These are phyloP conservation scores for Dendrocincla fuliginosa DNA, from an alignment of 2,797 vertebrate genomes.

Conservation along the genomic window DNA sequence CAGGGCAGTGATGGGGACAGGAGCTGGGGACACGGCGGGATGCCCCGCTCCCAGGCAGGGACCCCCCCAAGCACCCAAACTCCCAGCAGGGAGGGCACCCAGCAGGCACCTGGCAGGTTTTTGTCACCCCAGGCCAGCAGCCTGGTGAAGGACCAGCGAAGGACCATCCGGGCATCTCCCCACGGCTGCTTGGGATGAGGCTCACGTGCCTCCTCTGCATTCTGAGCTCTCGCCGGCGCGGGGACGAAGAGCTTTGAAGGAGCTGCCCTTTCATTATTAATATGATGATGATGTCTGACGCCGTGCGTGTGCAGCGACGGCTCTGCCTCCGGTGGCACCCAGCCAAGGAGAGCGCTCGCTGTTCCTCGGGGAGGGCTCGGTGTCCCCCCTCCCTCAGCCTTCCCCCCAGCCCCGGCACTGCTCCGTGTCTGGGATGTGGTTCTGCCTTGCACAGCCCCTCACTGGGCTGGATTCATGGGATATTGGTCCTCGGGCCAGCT, in stretches of 20 bases:
- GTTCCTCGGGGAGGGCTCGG: not conserved
- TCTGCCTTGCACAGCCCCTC: not conserved
- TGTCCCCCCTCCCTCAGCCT: not conserved
- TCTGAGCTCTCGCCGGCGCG: constrained; percentile 18
- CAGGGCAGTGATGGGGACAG: not conserved
- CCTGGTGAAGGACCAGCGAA: not conserved
- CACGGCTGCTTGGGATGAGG: constrained; percentile 49
- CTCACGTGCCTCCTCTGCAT: constrained; percentile 63
- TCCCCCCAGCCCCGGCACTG: not conserved
- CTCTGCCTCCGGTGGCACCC: constrained; percentile 9
- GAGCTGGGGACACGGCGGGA: rapidly evolving
- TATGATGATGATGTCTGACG: constrained; percentile 67
- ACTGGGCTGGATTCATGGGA: not conserved
- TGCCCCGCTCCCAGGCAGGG: rapidly evolving
- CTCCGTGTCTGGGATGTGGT: rapidly evolving
- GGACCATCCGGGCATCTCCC: not conserved
- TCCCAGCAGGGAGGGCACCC: not conserved
- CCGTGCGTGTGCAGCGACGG: not conserved
- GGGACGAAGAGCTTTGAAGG: constrained; percentile 63
- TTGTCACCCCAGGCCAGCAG: rapidly evolving
- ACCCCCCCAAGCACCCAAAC: not conserved
- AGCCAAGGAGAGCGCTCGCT: not conserved
- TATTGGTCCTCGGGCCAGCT: rapidly evolving
- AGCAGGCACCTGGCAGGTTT: rapidly evolving
- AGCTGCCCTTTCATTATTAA: constrained; percentile 73